A percentile compares a stretch with the other conserved stretches of the same genome.
Evolutionary conservation across 2,888 invertebrate species (phyloP).

Genomic region (Eupithecia tripunctaria): DNA sequence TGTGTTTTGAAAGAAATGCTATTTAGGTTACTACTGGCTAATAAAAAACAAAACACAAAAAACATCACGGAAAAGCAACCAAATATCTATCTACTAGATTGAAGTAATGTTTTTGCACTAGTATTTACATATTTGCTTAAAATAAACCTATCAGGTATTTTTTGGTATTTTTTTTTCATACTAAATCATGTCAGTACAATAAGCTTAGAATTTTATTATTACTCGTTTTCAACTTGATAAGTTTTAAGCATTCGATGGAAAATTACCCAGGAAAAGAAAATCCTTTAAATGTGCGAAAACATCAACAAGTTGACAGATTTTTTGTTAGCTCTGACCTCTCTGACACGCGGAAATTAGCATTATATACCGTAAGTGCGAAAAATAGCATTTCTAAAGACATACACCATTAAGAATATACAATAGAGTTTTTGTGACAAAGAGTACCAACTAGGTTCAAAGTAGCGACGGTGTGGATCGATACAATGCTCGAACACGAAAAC

Average conservation of each 20-base stretch:
- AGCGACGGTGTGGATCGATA: neutral
- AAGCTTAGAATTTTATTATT: neutral
- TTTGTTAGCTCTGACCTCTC: conserved; percentile 26
- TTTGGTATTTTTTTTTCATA: neutral
- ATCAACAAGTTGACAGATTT: conserved; percentile 20
- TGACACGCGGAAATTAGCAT: conserved; percentile 17
- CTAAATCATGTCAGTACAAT: neutral
- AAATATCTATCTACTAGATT: neutral
- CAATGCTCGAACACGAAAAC: neutral
- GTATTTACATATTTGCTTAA: neutral
- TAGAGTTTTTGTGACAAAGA: conserved; percentile 2
- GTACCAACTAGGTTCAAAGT: neutral
- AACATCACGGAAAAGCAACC: neutral
- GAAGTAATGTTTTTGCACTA: neutral
- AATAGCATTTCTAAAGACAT: conserved; percentile 13
- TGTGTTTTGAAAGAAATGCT: neutral
- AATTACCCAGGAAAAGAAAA: conserved; percentile 17
- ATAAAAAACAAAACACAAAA: neutral
- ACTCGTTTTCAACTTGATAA: neutral
- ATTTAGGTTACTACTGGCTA: neutral
- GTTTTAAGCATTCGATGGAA: conserved; percentile 5
- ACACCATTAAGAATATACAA: neutral
- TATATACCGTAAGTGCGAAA: conserved; percentile 8
- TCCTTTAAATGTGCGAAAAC: conserved; percentile 33
- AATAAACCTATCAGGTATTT: neutral